These are phyloP conservation scores for Hirudinaria manillensis DNA, from an alignment of 2,888 invertebrate genomes.

Conservation along the genomic window DNA sequence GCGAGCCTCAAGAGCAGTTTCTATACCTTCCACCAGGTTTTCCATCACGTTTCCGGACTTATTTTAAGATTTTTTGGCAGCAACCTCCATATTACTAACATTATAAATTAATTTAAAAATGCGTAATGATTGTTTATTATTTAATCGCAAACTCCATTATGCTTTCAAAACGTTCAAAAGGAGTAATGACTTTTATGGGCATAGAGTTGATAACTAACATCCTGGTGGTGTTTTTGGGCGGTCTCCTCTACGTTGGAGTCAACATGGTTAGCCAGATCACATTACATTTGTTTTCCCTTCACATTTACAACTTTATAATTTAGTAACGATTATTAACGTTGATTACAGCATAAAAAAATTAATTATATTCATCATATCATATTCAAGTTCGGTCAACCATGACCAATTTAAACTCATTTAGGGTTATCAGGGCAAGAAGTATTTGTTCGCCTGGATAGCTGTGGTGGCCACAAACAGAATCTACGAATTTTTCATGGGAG, in stretches of 20 bases:
- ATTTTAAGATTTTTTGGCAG: neutral
- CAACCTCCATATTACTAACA: neutral
- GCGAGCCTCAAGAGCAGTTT: constrained; percentile 36
- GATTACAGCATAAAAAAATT: neutral
- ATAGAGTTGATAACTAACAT: constrained; percentile 36
- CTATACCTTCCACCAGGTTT: constrained; percentile 38
- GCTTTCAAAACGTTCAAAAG: constrained; percentile 27
- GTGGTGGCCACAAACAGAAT: constrained; percentile 26
- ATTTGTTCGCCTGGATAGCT: constrained; percentile 34
- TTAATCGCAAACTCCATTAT: neutral
- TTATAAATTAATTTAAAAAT: neutral
- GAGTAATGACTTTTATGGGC: constrained; percentile 35
- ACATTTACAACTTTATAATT: neutral
- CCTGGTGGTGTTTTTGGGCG: constrained; percentile 29
- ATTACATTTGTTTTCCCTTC: too few relatives aligned
- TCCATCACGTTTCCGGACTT: neutral
- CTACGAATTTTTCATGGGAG: constrained; percentile 35
- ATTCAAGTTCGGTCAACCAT: neutral
- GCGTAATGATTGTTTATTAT: neutral
- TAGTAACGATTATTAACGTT: neutral
- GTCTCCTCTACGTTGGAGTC: constrained; percentile 36
- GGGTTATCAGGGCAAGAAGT: constrained; percentile 36
- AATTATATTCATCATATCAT: neutral
- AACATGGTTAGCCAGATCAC: constrained; percentile 34
- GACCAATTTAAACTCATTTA: neutral